These are phyloP conservation scores for Epinotia bilunana DNA, from an alignment of 2,888 invertebrate species.

Conservation along the genomic window DNA sequence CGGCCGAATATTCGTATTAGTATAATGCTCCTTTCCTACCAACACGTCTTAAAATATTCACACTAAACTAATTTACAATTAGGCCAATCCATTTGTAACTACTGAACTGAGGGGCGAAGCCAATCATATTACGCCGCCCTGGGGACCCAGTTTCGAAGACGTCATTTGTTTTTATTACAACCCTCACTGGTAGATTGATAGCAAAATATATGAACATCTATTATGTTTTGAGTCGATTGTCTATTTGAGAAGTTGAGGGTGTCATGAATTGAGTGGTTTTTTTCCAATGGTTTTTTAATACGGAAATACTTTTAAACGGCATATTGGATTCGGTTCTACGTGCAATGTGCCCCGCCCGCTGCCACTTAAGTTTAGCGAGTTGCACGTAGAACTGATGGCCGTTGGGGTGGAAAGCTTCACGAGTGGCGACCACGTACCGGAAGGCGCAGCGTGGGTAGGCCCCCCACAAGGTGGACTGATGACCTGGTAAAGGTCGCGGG, in stretches of 20 bases:
- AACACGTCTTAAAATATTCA: conserved; percentile 18
- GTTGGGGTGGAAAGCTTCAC: no score
- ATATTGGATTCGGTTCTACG: no score
- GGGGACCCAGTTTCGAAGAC: conserved; percentile 7
- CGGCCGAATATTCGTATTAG: neutral
- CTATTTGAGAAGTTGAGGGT: neutral
- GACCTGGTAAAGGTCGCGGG: no score
- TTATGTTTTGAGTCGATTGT: neutral
- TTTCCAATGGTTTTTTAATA: neutral
- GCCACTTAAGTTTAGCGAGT: no score
- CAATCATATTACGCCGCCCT: conserved; percentile 18
- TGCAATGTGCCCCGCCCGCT: no score
- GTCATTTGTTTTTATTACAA: conserved; percentile 35
- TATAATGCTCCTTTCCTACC: neutral
- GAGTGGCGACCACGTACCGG: no score
- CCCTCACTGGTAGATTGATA: conserved; percentile 13
- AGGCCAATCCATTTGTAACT: conserved; percentile 5
- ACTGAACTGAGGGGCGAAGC: neutral
- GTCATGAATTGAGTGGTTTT: neutral
- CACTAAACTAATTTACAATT: conserved; percentile 12
- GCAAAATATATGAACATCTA: conserved; percentile 1
- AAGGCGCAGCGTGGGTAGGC: no score
- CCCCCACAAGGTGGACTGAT: no score
- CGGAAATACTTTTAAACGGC: no score
- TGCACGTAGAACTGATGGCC: no score